phyloP scores from a whole-genome alignment of 1,140 invertebrate species.

The Aphidius ervi region DNA sequence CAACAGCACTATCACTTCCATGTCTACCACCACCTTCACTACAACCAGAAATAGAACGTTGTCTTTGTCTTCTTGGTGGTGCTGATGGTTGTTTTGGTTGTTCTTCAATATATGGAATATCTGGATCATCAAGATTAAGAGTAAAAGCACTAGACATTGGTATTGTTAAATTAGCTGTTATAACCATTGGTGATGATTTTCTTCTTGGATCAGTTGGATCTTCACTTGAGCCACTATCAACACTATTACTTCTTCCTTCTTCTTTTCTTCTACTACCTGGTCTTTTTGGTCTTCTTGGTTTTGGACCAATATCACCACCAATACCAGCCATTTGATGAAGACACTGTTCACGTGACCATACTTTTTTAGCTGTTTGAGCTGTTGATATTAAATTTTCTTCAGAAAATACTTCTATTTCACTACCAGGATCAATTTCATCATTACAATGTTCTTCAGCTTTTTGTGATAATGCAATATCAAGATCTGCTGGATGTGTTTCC shows the following conservation, averaged over 20 bases:
- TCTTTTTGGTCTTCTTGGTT: conserved; percentile 42
- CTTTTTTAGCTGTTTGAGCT: conserved; percentile 41
- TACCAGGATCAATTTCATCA: conserved; percentile 45
- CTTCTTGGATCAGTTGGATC: conserved; percentile 49
- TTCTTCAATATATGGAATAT: conserved; percentile 73
- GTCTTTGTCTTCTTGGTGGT: conserved; percentile 45
- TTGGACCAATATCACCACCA: conserved; percentile 51
- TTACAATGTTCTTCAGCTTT: conserved; percentile 56
- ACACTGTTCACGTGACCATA: conserved; percentile 68
- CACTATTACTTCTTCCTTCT: conserved; percentile 55
- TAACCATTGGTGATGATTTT: conserved; percentile 60
- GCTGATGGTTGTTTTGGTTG: conserved; percentile 38
- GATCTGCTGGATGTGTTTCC: conserved; percentile 73
- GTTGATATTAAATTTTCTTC: conserved; percentile 34
- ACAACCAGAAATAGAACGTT: conserved; percentile 45
- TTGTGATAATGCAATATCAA: conserved; percentile 60
- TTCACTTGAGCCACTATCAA: conserved; percentile 52
- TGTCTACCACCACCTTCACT: conserved; percentile 51
- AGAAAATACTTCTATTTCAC: conserved; percentile 45
- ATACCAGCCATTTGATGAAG: conserved; percentile 68
- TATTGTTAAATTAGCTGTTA: conserved; percentile 77
- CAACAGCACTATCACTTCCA: conserved; percentile 57
- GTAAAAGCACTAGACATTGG: conserved; percentile 58
- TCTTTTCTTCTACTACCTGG: conserved; percentile 48
- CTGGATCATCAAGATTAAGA: conserved; percentile 59